Conservation (phyloP, 2,888 invertebrate genomes). For the Trichopoda pennipes region DNA sequence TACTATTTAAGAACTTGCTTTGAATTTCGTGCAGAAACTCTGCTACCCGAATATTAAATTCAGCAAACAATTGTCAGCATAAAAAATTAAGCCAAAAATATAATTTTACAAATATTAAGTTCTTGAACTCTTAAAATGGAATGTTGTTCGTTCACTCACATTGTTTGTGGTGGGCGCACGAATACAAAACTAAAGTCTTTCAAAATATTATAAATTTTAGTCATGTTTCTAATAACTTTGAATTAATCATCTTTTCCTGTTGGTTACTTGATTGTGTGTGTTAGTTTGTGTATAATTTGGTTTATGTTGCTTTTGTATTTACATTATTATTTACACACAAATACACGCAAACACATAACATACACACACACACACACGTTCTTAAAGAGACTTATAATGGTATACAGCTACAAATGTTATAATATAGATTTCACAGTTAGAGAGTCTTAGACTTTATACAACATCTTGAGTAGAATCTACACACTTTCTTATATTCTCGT, state of each 20-base stretch:
- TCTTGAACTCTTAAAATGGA: not conserved
- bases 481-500: slow-evolving; percentile 6
- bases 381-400: slow-evolving; percentile 44
- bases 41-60: no score
- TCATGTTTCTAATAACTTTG: slow-evolving; percentile 81
- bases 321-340: not conserved
- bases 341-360: no score
- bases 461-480: slow-evolving; percentile 57
- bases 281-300: slow-evolving; percentile 61
- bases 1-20: no score
- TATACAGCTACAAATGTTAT: slow-evolving; percentile 16
- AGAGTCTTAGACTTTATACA: slow-evolving; percentile 61
- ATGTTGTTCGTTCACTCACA: not conserved
- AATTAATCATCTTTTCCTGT: slow-evolving; percentile 81
- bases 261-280: slow-evolving; percentile 42
- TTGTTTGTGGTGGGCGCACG: not conserved
- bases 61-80: not conserved
- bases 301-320: slow-evolving; percentile 45
- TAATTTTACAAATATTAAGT: slow-evolving; percentile 1
- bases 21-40: no score
- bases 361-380: not conserved
- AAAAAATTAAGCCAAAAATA: slow-evolving; percentile 2
- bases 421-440: slow-evolving; percentile 40
- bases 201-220: slow-evolving; percentile 80
- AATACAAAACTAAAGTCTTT: not conserved